These are phyloP conservation scores for Ormyrus pomaceus DNA, from an alignment of 2,888 invertebrate species.

Conservation along the genomic window DNA sequence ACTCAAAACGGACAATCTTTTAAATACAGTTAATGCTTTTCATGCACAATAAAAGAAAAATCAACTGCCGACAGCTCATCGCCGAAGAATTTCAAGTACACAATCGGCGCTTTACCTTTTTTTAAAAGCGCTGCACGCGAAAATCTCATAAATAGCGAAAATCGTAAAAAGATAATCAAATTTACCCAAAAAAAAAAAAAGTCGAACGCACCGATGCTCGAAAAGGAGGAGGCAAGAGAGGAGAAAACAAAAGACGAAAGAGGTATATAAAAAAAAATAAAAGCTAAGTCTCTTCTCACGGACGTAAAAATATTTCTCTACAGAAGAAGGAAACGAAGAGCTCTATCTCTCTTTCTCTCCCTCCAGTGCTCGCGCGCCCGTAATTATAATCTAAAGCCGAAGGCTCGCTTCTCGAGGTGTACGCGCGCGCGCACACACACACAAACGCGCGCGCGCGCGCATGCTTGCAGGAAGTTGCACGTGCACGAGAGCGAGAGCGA, in stretches of 20 bases:
- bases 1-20: background rate
- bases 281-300: conserved; percentile 48
- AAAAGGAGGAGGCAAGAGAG: background rate
- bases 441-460: background rate
- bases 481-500: conserved; percentile 44
- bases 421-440: background rate
- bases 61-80: conserved; percentile 23
- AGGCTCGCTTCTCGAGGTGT: conserved; percentile 48
- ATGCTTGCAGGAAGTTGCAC: conserved; percentile 55
- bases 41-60: conserved; percentile 19
- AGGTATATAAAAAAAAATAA: conserved; percentile 43
- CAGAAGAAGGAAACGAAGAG: conserved; percentile 50
- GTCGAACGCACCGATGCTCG: background rate
- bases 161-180: background rate
- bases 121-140: background rate
- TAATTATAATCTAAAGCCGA: conserved; percentile 59
- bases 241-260: background rate
- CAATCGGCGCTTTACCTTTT: conserved; percentile 17
- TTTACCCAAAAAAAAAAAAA: conserved; percentile 1
- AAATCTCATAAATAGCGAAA: conserved; percentile 30
- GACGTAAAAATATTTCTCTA: conserved; percentile 51
- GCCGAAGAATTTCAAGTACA: conserved; percentile 46
- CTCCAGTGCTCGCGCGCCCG: conserved; percentile 35
- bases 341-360: conserved; percentile 24
- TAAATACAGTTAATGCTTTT: conserved; percentile 19